A percentile compares a stretch with the other conserved stretches of the same genome.
These are phyloP conservation scores for Chanos chanos DNA, from an alignment of 2,797 vertebrate species.

Conservation along the genomic window DNA sequence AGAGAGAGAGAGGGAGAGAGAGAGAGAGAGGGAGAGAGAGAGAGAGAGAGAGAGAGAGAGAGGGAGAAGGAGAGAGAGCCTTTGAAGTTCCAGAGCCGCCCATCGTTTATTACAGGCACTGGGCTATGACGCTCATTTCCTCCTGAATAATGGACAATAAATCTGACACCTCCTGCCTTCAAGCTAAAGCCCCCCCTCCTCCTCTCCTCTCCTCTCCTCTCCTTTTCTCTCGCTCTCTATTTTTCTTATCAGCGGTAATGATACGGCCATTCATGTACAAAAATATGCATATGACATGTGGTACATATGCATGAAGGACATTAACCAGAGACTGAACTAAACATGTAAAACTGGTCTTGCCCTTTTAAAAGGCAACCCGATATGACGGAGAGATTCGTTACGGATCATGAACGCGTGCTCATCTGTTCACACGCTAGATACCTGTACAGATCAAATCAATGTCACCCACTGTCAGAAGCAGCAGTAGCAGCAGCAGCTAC, in stretches of 20 bases:
- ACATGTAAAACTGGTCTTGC: neutral
- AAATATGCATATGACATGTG: neutral
- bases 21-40: conserved; percentile 13
- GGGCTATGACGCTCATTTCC: conserved; percentile 69
- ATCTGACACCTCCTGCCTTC: conserved; percentile 48
- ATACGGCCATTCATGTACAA: neutral
- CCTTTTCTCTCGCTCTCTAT: neutral
- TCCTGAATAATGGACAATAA: conserved; percentile 63
- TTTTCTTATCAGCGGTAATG: conserved; percentile 13
- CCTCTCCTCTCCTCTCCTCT: neutral
- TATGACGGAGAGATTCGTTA: neutral
- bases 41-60: conserved; percentile 13
- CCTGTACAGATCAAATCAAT: neutral
- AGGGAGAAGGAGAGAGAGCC: conserved; percentile 12
- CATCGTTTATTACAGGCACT: conserved; percentile 61
- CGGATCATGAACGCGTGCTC: neutral
- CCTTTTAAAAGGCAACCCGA: neutral
- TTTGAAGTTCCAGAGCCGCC: conserved; percentile 47
- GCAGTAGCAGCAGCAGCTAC: neutral
- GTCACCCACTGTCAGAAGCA: neutral
- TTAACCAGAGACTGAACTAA: no score
- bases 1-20: neutral
- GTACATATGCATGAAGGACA: conserved; percentile 15
- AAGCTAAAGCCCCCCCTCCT: neutral
- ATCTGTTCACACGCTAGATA: neutral